Percentiles rank a stretch among this genome's conserved stretches.
Evolutionary conservation across 2,888 invertebrate genomes (phyloP).

Genomic region (Polietes domitor): DNA sequence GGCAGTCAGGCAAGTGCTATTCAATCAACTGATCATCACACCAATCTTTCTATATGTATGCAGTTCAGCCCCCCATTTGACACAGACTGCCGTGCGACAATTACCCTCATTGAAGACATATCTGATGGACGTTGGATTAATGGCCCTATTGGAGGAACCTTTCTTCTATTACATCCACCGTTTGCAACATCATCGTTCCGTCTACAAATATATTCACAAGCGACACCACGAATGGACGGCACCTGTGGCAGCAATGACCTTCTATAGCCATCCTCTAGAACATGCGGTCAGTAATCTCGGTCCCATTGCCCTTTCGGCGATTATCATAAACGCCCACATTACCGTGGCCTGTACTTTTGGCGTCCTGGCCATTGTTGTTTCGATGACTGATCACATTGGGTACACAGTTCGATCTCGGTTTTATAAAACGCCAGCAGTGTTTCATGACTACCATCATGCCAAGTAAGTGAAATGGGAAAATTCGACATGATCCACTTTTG

Average conservation of each 20-base stretch:
- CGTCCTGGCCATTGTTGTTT: constrained; percentile 86
- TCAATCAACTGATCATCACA: constrained; percentile 87
- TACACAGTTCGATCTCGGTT: constrained; percentile 88
- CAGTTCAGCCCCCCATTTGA: constrained; percentile 68
- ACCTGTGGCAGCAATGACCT: constrained; percentile 88
- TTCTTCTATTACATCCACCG: constrained; percentile 92
- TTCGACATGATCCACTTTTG: too few species aligned
- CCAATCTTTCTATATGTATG: constrained; percentile 78
- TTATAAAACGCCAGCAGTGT: constrained; percentile 88
- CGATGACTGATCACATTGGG: constrained; percentile 90
- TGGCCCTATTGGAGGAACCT: constrained; percentile 88
- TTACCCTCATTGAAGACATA: constrained; percentile 88
- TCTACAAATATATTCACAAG: constrained; percentile 92
- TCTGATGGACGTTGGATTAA: constrained; percentile 85
- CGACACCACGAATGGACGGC: constrained; percentile 94
- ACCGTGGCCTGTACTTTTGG: constrained; percentile 89
- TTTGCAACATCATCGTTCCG: constrained; percentile 86
- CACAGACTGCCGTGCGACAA: constrained; percentile 82
- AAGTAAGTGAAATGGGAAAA: neutral
- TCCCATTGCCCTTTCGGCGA: constrained; percentile 87
- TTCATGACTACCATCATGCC: constrained; percentile 91
- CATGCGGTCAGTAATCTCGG: constrained; percentile 88
- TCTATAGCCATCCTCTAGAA: constrained; percentile 89
- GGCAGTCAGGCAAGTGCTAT: constrained; percentile 85
- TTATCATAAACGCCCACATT: constrained; percentile 86